phyloP scores from a whole-genome alignment of 2,113 vertebrate species.

The Panthera leo region DNA sequence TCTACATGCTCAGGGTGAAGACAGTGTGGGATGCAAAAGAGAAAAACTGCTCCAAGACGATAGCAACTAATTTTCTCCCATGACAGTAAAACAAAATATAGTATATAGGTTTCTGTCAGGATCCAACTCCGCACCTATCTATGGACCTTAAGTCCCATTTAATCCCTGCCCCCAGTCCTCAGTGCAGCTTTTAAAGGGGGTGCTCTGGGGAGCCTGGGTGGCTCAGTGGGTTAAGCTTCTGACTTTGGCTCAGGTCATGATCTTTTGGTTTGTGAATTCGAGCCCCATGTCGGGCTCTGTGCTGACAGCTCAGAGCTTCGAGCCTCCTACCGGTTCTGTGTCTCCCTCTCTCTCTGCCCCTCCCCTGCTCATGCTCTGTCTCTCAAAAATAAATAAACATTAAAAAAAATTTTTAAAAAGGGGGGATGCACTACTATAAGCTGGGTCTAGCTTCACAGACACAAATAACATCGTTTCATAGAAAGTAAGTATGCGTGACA shows the following conservation, averaged over 20 bases:
- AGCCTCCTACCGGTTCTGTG: no score
- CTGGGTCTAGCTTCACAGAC: background rate
- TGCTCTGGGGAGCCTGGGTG: no score
- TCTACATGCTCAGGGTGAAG: background rate
- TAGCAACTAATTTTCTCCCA: background rate
- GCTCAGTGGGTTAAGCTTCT: no score
- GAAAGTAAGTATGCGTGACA: background rate
- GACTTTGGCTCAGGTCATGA: no score
- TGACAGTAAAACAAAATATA: background rate
- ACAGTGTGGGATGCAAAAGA: rapidly evolving
- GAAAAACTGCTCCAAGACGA: background rate
- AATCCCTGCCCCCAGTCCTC: background rate
- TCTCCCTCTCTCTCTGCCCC: no score
- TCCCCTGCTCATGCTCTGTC: no score
- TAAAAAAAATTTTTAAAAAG: no score
- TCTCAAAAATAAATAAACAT: no score
- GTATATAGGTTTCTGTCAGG: background rate
- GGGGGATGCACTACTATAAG: no score
- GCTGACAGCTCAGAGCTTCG: no score
- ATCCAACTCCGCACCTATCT: background rate
- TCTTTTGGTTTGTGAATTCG: no score
- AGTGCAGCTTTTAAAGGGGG: background rate
- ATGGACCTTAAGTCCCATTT: background rate
- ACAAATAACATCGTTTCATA: background rate
- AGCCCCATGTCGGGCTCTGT: no score